Conservation (phyloP, 2,797 vertebrate genomes). For the Smutsia temminckii region DNA sequence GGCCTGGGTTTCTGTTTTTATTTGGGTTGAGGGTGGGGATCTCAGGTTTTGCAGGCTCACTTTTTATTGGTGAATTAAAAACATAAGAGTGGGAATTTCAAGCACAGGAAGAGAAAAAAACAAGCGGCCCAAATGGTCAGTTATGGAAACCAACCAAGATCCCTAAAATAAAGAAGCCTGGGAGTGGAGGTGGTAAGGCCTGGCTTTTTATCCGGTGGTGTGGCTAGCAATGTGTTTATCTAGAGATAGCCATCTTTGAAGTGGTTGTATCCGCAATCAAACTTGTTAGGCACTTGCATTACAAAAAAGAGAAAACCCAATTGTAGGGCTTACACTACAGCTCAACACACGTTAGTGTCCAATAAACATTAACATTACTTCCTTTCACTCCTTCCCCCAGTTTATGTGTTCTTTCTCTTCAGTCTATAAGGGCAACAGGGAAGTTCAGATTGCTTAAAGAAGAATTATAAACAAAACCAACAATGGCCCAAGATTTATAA, state of each 20-base stretch:
- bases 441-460: conserved; percentile 24
- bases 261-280: background rate
- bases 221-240: background rate
- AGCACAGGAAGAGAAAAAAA: background rate
- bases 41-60: background rate
- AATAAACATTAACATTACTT: background rate
- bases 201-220: background rate
- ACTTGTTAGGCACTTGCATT: background rate
- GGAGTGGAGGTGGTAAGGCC: background rate
- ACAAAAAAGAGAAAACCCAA: background rate
- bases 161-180: background rate
- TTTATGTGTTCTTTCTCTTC: conserved; percentile 27
- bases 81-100: background rate
- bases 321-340: background rate
- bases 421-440: background rate
- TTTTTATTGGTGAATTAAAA: background rate
- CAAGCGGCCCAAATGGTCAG: background rate
- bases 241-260: background rate
- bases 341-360: background rate
- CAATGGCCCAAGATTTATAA: background rate
- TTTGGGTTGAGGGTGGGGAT: background rate
- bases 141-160: background rate
- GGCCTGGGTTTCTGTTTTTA: background rate
- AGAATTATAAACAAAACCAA: conserved; percentile 10
- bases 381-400: background rate